Evolutionary conservation across 2,797 vertebrate genomes (phyloP).

Genomic region (Pipistrellus nathusii): DNA sequence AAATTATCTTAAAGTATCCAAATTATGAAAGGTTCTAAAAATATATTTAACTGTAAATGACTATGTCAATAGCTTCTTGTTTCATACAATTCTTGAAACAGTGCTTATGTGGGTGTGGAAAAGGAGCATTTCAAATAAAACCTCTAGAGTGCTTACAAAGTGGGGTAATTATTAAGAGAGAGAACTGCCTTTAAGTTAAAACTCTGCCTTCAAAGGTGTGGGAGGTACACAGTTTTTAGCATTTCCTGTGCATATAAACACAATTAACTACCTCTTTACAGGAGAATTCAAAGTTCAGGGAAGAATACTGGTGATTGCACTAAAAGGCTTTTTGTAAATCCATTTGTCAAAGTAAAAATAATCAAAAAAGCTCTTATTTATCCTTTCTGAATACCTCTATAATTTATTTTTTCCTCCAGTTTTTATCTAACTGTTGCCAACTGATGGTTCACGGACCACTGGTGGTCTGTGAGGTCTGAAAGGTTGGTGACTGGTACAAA

Average conservation of each 20-base stretch:
- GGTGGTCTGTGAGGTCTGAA: too few species aligned
- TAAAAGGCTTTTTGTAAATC: conserved; percentile 76
- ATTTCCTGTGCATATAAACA: conserved; percentile 56
- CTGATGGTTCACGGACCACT: too few species aligned
- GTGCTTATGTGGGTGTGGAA: conserved; percentile 15
- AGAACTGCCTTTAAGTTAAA: conserved; percentile 43
- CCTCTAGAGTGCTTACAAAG: neutral
- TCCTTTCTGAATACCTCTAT: conserved; percentile 73
- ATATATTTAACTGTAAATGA: conserved; percentile 14
- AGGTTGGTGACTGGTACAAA: neutral
- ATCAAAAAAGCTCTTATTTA: conserved; percentile 67
- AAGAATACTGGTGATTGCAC: conserved; percentile 53
- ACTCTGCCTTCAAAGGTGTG: neutral
- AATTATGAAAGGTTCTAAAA: conserved; percentile 60
- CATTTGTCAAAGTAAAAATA: conserved; percentile 73
- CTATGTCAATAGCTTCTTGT: neutral
- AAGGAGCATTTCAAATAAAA: conserved; percentile 62
- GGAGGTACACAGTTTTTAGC: neutral
- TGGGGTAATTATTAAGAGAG: conserved; percentile 36
- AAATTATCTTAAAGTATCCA: conserved; percentile 44
- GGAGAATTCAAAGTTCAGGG: conserved; percentile 44
- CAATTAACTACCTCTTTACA: neutral
- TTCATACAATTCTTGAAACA: conserved; percentile 45
- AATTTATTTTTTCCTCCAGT: conserved; percentile 72
- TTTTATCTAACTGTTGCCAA: conserved; percentile 43